Conservation (phyloP, 2,797 vertebrate species). For the Schizopygopsis malacanthus region DNA sequence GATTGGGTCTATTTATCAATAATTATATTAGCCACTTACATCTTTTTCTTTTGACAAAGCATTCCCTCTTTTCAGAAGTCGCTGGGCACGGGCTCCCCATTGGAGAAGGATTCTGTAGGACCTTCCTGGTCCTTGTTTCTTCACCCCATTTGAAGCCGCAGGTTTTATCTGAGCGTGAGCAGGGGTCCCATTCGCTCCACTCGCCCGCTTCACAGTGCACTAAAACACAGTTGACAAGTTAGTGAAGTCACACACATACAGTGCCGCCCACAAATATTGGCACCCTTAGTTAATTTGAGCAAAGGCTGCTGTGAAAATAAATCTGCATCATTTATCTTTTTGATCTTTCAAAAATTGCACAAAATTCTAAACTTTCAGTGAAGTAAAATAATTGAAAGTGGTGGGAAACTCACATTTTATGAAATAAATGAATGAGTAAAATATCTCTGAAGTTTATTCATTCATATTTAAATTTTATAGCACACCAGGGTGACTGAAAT, state of each 20-base stretch:
- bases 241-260: constrained; percentile 1
- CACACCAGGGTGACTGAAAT: no score
- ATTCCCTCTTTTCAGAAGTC: constrained; percentile 88
- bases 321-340: no score
- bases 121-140: constrained; percentile 88
- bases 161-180: constrained; percentile 88
- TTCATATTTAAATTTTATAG: no score
- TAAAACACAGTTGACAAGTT: constrained; percentile 65
- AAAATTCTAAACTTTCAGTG: no score
- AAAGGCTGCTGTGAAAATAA: no score
- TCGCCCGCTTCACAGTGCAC: constrained; percentile 93
- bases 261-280: no score
- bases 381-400: no score
- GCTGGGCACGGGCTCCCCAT: constrained; percentile 87
- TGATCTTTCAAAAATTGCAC: no score
- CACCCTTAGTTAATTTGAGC: no score
- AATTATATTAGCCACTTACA: constrained; percentile 69
- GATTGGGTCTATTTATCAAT: not conserved
- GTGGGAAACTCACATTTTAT: no score
- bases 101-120: constrained; percentile 86
- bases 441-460: no score
- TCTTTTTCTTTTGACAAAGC: constrained; percentile 89
- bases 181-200: constrained; percentile 93
- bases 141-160: constrained; percentile 94
- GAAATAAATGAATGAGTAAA: no score